Base-by-base conservation (phyloP, 2,888 invertebrate species). In the Ferdinandea cuprea region DNA sequence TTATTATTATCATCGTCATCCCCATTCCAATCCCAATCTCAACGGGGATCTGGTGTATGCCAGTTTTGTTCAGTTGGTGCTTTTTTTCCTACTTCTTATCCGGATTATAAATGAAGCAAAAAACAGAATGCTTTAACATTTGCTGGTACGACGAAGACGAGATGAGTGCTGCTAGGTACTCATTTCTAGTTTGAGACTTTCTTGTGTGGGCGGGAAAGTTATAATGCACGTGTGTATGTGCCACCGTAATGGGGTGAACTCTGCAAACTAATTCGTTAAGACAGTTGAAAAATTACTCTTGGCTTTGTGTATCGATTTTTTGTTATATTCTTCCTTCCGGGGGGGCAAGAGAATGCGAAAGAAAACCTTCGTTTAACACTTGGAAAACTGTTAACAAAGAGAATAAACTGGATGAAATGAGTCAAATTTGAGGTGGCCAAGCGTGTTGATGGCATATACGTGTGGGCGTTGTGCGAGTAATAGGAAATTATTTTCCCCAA, bases 211-310 rank as follows among this genome's bases (percentile, higher is more conserved):
- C 6, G 44, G n/a, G n/a, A 44, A 21, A n/a, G 15, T 52, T 50
- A n/a, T n/a, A n/a, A n/a, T n/a, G n/a, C n/a, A n/a, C n/a, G n/a
- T n/a, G n/a, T 13, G 58, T 9, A 13, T 58, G 11, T 40, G 13
- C 7, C 9, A 3, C 2, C 11, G 3, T 15, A 3, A 15, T 28
- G 42, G 42, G 42, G 35, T 28, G 30, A 48, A 40, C 48, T 21
- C n/a, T n/a, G 40, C 44, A 19, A 44, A 71, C 59, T 71, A 59
- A 71, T 71, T 71, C 69, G 69, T 71, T 59, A 58, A 58, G 40
- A 50, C 48, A 58, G 37, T 71, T 71, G 40, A 71, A 48, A 71
- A 71, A 59, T 71, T 59, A 37, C 50, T 50, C 48, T 30, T 59
- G 42, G 19, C 48, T 59, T 59, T 13, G n/a, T 13, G 4, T 48